Base-by-base conservation (phyloP, 2,888 invertebrate species). In the Drosophila heteroneura region DNA sequence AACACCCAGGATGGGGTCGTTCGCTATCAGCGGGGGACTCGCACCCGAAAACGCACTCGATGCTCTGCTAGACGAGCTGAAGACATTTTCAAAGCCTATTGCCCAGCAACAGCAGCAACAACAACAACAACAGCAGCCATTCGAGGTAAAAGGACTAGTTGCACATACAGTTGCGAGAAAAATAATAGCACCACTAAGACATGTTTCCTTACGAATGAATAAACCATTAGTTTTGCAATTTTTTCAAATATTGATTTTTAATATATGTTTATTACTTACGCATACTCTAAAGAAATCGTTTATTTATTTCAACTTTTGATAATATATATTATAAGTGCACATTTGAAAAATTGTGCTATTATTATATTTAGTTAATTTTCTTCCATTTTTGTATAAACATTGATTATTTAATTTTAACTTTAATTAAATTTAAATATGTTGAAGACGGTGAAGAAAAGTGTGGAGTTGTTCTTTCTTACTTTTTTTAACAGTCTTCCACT, bases 1-100 rank as follows among this genome's bases (percentile, higher is more conserved):
- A 94, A 94, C 94, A 94, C 94, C 94, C 94, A 93, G 95, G 94
- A 92, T 95, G 95, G 94, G 95, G 94, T 82, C 94, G 94, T 93
- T 94, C 94, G 81, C 94, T 94, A 89, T 94, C 94, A 94, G 95
- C 94, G 93, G 94, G 94, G 93, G 94, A 94, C 82, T 92, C 93
- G 92, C 93, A 92, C 93, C 97, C 95, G 97, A 98, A 96, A 98
- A 98, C 96, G 97, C 98, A 96, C 97, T 98, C 97, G 98, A 98
- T 96, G 97, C 97, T 96, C 94, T 98, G 96, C 94, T 98, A 97
- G 97, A 97, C 94, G 98, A 98, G 94, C 95, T 98, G 81, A 97
- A 98, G 94, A 97, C 97, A 39, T 97, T 97, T 94, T 96, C 97
- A 65, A 96, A 96, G 93, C 97, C 97, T 60, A 94, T 93, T 81